Evolutionary conservation across 2,797 vertebrate species (phyloP), one percentile per base, ranked within the genome.

Genomic region (Rhincodon typus): DNA sequence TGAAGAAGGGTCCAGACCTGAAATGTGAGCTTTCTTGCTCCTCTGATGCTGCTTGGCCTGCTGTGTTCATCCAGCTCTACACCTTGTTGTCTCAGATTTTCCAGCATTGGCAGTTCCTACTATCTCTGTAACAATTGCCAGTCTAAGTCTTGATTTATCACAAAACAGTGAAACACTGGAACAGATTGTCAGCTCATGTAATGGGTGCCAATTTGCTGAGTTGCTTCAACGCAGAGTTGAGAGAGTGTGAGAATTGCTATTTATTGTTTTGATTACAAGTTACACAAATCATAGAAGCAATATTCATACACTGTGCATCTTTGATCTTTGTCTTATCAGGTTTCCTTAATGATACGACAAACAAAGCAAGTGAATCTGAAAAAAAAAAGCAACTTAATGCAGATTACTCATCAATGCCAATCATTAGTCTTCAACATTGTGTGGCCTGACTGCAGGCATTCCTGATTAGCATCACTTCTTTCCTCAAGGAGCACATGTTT

Each of bases 341-440:
- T 50, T 46, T 90, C 62, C 62, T 90, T 77, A 94, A 21, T 94
- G 50, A 50, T 77, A 53, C 90, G 12, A 25, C 62, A 93, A 93
- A 93, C 62, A 93, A 38, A 34, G 23, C 90, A 67, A 93, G 62
- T 67, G 90, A 93, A 93, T 62, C 57, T 38, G n/a, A 93, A n/a
- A 21, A 25, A 69, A 67, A 74, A 34, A 8, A 77, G n/a, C 70
- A 95, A 77, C 3, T 6, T 34, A 27, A 94, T 17, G 5, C 42
- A 74, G 94, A 94, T 46, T 46, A 30, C 70, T 27, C 21, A 46
- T 6, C 7, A 17, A 50, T 77, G 90, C 62, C 53, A 13, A 53
- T 77, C 57, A 95, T 95, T 74, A 94, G 69, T 69, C 50, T 94
- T 77, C 50, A 77, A 50, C 42, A 62, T 19, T 12, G 10, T 69